These are phyloP conservation scores for Nesogale talazaci DNA, from an alignment of 2,113 vertebrate genomes.

Conservation along the genomic window DNA sequence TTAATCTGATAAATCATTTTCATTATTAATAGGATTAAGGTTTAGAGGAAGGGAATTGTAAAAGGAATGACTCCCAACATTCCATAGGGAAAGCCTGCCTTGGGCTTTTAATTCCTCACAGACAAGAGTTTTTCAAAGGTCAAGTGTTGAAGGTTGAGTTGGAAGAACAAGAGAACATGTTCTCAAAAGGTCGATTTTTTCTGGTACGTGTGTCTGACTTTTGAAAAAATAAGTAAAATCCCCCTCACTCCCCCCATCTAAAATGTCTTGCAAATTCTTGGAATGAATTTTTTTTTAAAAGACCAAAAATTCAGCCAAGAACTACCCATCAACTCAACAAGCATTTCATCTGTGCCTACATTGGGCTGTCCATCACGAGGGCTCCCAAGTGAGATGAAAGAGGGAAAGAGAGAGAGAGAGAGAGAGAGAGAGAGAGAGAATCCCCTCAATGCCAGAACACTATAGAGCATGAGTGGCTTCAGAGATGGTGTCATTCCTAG, in stretches of 20 bases:
- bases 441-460: neutral
- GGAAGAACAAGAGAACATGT: neutral
- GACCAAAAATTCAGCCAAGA: neutral
- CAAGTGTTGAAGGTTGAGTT: neutral
- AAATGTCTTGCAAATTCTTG: neutral
- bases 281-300: neutral
- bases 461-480: neutral
- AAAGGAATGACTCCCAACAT: neutral
- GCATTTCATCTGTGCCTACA: neutral
- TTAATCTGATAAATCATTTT: slow-evolving; percentile 84
- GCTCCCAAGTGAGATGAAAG: too few relatives aligned
- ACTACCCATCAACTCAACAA: neutral
- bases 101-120: neutral
- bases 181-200: slow-evolving; percentile 8
- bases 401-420: neutral
- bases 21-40: slow-evolving; percentile 75
- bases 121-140: neutral
- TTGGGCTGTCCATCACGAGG: neutral
- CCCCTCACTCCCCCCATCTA: too few relatives aligned
- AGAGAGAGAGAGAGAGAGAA: neutral
- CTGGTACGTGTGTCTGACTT: neutral
- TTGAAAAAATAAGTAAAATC: neutral
- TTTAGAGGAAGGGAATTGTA: slow-evolving; percentile 48
- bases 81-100: neutral
- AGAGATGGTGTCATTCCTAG: too few relatives aligned